phyloP scores from a whole-genome alignment of 2,113 vertebrate species.

The Pipra filicauda region DNA sequence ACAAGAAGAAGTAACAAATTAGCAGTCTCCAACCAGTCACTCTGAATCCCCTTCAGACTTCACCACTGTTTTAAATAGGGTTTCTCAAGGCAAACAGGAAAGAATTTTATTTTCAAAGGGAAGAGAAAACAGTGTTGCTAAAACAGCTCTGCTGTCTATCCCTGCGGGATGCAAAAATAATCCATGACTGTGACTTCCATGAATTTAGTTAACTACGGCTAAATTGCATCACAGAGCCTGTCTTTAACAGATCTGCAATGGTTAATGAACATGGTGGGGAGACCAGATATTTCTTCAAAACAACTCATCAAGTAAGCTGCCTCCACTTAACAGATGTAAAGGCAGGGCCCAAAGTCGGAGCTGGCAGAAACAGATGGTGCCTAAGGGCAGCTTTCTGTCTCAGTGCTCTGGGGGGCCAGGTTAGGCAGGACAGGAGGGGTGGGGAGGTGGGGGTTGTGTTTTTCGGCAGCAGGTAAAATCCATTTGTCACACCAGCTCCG shows the following conservation, averaged over 20 bases:
- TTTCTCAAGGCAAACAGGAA: conserved; percentile 26
- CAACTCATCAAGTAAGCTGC: conserved; percentile 75
- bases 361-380: conserved; percentile 85
- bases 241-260: conserved; percentile 42
- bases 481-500: conserved; percentile 86
- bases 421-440: conserved; percentile 58
- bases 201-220: conserved; percentile 62
- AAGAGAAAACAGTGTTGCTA: conserved; percentile 59
- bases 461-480: conserved; percentile 84
- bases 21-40: conserved; percentile 58
- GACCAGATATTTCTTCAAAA: conserved; percentile 72
- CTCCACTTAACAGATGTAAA: conserved; percentile 79
- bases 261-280: conserved; percentile 53
- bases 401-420: conserved; percentile 50
- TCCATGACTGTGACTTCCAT: conserved; percentile 61
- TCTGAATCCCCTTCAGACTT: conserved; percentile 65
- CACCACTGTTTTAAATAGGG: conserved; percentile 67
- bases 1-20: conserved; percentile 67
- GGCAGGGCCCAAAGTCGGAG: conserved; percentile 68
- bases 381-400: conserved; percentile 71
- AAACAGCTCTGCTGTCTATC: conserved; percentile 5
- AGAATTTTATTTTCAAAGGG: conserved; percentile 43
- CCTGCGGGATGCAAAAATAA: conserved; percentile 58
- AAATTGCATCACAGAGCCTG: conserved; percentile 29
- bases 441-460: conserved; percentile 64